Percentiles rank a stretch among this genome's conserved stretches.
Conservation (phyloP, 2,888 invertebrate genomes). For the Notodonta ziczac region DNA sequence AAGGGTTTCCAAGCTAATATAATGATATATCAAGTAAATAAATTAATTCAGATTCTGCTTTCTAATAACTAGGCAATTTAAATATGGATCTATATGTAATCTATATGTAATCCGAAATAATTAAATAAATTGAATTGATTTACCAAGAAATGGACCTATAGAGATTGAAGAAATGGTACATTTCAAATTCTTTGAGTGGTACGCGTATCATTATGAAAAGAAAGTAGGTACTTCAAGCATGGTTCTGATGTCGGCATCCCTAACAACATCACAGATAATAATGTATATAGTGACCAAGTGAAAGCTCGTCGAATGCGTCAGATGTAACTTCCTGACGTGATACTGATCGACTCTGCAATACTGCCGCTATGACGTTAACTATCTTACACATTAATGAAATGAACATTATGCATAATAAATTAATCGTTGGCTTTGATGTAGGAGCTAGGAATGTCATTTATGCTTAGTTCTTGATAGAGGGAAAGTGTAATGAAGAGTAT, state of each 20-base stretch:
- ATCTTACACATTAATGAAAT: slow-evolving; percentile 17
- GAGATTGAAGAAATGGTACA: too few species aligned
- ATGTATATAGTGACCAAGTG: slow-evolving; percentile 14
- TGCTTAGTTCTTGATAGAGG: slow-evolving; percentile 22
- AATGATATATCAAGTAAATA: neutral
- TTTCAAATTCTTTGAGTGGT: neutral
- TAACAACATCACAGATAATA: neutral
- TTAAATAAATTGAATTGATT: too few species aligned
- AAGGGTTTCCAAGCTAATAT: neutral
- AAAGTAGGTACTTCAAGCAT: neutral
- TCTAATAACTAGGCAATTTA: too few species aligned
- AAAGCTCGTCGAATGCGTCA: slow-evolving; percentile 22
- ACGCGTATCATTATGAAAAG: neutral
- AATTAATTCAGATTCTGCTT: too few species aligned
- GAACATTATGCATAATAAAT: slow-evolving; percentile 12
- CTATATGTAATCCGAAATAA: too few species aligned
- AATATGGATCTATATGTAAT: too few species aligned
- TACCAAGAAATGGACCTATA: too few species aligned
- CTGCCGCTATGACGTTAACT: slow-evolving; percentile 17
- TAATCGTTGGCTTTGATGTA: slow-evolving; percentile 13
- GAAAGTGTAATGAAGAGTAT: slow-evolving; percentile 14
- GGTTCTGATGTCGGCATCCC: neutral
- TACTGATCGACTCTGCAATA: slow-evolving; percentile 32
- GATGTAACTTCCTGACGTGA: slow-evolving; percentile 25
- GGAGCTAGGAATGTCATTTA: slow-evolving; percentile 12